Conservation (phyloP, 37 sponge, comb jelly and placozoan genomes). For the Bolinopsis microptera region DNA sequence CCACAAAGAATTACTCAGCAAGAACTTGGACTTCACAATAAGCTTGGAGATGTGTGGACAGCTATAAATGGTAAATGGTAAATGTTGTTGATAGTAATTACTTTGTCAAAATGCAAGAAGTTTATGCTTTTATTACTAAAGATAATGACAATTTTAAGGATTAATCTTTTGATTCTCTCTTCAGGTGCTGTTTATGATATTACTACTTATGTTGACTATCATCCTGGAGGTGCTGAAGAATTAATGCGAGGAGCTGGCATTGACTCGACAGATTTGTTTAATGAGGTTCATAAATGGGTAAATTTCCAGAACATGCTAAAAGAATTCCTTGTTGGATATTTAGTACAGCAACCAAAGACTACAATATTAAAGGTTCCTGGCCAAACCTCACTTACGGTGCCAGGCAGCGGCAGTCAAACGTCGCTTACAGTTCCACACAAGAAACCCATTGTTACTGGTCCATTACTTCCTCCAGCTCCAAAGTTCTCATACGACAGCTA, state of each 20-base stretch:
- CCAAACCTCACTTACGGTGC: neutral
- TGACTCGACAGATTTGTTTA: constrained; percentile 88
- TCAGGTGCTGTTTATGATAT: constrained; percentile 93
- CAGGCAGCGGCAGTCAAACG: no score
- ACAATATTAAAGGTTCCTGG: neutral
- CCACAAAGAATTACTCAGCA: constrained; percentile 69
- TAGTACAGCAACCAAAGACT: neutral
- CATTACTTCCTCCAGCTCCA: neutral
- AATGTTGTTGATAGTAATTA: neutral
- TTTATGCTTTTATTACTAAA: neutral
- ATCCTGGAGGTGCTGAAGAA: constrained; percentile 91
- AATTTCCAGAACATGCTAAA: constrained; percentile 62
- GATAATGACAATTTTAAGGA: no score
- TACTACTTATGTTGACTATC: constrained; percentile 84
- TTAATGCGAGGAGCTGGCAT: constrained; percentile 89
- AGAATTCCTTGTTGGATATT: constrained; percentile 36
- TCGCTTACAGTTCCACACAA: neutral
- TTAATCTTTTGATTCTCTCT: neutral
- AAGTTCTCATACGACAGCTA: constrained; percentile 37
- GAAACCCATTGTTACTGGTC: neutral
- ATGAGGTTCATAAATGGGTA: constrained; percentile 73
- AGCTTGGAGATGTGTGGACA: constrained; percentile 86
- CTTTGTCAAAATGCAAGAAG: neutral
- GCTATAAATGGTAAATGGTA: constrained; percentile 77
- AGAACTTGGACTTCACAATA: constrained; percentile 81